These are phyloP conservation scores for Trichechus manatus DNA, from an alignment of 2,113 vertebrate genomes.

Conservation along the genomic window DNA sequence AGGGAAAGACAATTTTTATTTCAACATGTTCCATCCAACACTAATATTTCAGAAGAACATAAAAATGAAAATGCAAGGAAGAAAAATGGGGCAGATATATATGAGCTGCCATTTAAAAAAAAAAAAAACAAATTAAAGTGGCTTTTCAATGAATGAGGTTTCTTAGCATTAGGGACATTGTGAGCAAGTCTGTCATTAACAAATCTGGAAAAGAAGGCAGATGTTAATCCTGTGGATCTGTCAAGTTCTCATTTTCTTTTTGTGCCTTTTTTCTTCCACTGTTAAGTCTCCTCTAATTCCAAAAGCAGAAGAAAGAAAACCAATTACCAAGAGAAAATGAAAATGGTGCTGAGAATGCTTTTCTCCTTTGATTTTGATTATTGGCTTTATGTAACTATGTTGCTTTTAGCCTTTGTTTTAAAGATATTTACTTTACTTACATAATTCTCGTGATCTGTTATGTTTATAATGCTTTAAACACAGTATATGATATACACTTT, in stretches of 20 bases:
- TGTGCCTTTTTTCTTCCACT: constrained; percentile 1
- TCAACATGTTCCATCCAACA: not conserved
- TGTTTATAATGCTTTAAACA: not conserved
- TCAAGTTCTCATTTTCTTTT: constrained; percentile 55
- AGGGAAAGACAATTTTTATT: constrained; percentile 10
- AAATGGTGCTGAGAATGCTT: constrained; percentile 39
- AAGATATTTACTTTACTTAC: constrained; percentile 53
- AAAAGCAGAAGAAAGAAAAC: constrained; percentile 69
- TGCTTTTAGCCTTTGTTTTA: constrained; percentile 51
- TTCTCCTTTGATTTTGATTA: constrained; percentile 57
- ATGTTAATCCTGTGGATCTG: not conserved
- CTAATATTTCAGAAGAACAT: constrained; percentile 7
- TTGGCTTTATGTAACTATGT: constrained; percentile 37
- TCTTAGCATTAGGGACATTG: not conserved
- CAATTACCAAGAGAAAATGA: constrained; percentile 76
- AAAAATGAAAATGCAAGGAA: not conserved
- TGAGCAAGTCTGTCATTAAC: not conserved
- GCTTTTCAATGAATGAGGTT: not conserved
- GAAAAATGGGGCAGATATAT: constrained; percentile 10
- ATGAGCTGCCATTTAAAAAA: not conserved
- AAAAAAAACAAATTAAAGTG: not conserved
- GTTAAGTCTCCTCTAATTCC: constrained; percentile 56
- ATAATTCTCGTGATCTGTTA: constrained; percentile 56
- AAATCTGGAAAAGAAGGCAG: not conserved
- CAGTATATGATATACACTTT: not conserved